Percentiles rank a stretch among this genome's conserved stretches.
These are phyloP conservation scores for Microcebus tavaratra DNA, from an alignment of 2,113 vertebrate genomes.

Conservation along the genomic window DNA sequence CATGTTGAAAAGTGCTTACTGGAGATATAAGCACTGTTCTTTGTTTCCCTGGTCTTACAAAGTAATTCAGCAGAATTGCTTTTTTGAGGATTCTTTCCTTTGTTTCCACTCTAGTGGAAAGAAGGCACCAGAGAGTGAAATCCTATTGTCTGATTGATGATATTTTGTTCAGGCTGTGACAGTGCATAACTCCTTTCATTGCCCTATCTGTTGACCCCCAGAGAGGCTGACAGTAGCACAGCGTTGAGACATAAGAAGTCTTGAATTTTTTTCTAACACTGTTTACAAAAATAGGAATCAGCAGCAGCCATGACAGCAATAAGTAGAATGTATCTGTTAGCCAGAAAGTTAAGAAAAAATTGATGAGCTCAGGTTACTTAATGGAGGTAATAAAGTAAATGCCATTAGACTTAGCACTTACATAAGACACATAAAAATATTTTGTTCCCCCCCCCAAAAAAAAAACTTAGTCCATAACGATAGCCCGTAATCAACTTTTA, in stretches of 20 bases:
- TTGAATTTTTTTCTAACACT: background rate
- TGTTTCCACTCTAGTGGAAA: slow-evolving; percentile 66
- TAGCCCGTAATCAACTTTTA: background rate
- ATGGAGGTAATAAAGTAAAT: slow-evolving; percentile 11
- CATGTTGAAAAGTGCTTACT: slow-evolving; percentile 62
- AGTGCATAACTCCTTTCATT: slow-evolving; percentile 60
- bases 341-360: slow-evolving; percentile 16
- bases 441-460: background rate
- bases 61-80: slow-evolving; percentile 64
- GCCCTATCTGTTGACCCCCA: slow-evolving; percentile 60
- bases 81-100: slow-evolving; percentile 57
- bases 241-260: slow-evolving; percentile 30
- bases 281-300: slow-evolving; percentile 15
- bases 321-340: slow-evolving; percentile 6
- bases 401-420: background rate
- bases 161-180: slow-evolving; percentile 62
- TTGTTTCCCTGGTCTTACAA: slow-evolving; percentile 45
- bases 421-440: background rate
- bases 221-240: slow-evolving; percentile 50
- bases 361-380: background rate
- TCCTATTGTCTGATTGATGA: slow-evolving; percentile 74
- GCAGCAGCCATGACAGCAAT: background rate
- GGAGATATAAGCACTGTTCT: slow-evolving; percentile 44
- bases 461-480: background rate
- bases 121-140: slow-evolving; percentile 65